Conservation (phyloP, 2,888 invertebrate genomes). For the Sarcophaga caerulescens region DNA sequence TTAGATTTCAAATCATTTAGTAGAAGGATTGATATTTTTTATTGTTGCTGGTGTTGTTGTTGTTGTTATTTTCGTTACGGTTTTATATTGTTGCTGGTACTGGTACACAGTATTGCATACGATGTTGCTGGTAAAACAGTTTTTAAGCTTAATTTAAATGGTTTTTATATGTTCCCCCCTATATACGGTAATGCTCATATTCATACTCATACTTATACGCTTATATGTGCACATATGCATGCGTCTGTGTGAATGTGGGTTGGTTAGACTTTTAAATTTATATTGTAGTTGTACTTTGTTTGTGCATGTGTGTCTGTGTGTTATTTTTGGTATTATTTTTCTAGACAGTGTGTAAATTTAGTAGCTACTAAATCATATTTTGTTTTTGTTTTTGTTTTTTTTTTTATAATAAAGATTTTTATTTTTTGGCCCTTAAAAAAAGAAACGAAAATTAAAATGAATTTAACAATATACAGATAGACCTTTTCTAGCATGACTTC, state of each 20-base stretch:
- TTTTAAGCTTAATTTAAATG: slow-evolving; percentile 59
- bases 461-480: neutral
- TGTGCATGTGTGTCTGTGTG: neutral
- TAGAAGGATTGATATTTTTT: slow-evolving; percentile 52
- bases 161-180: neutral
- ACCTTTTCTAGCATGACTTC: too few relatives aligned
- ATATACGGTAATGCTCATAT: neutral
- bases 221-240: neutral
- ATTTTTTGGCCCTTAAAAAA: neutral
- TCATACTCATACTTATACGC: neutral
- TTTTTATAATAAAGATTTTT: neutral
- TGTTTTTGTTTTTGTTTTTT: neutral
- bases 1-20: slow-evolving; percentile 63
- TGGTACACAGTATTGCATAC: neutral
- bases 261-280: neutral
- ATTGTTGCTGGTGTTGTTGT: neutral
- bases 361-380: neutral
- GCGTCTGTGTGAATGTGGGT: neutral
- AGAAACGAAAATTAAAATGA: neutral
- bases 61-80: neutral
- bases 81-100: neutral
- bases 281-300: neutral
- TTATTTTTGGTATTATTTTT: neutral
- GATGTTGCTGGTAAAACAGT: slow-evolving; percentile 50
- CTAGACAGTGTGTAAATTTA: slow-evolving; percentile 19